Base-by-base conservation (phyloP, 2,888 invertebrate species). In the Zygogramma bicolorata region DNA sequence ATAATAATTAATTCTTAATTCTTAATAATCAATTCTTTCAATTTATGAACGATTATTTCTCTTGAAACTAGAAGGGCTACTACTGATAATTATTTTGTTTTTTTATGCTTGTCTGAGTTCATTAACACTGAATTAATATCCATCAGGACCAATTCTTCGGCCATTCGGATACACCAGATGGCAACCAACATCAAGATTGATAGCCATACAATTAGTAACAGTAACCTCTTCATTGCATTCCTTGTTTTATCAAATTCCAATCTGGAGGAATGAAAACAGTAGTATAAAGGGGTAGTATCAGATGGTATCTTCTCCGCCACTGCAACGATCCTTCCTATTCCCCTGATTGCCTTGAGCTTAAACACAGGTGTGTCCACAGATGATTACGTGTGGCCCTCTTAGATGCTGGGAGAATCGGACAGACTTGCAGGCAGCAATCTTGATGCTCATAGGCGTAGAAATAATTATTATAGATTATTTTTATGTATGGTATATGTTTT, bases 281-380 rank as follows among this genome's bases (percentile, higher is more conserved):
- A 70, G 70, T 70, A 46, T 25, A 38, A 62, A 62, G 53, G 53
- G 53, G 53, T 53, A 53, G 53, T 53, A 42, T 46, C n/a, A 73
- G 76, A 76, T 74, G 68, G 62, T 69, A 76, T 77, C 62, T 62
- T 8, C 80, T 76, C 77, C 80, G 79, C 77, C 80, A 77, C 77
- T 77, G 79, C 68, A 53, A 67, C 72, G 77, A 75, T 27, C 62
- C 42, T 53, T 77, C 71, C 76, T 75, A 76, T 67, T 75, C 73
- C 73, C 77, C 77, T 74, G 79, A 79, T 80, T 77, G 75, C 76
- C 77, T 76, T 77, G 75, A 77, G 76, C 73, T 76, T 71, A 72
- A 63, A 74, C 79, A 79, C 79, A 79, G 79, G 79, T 79, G 80
- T 75, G 78, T 71, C 73, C 57, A 71, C 58, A 34, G 6, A 53